Base-by-base conservation (phyloP, 2,888 invertebrate species). In the Ganaspis brasiliensis region DNA sequence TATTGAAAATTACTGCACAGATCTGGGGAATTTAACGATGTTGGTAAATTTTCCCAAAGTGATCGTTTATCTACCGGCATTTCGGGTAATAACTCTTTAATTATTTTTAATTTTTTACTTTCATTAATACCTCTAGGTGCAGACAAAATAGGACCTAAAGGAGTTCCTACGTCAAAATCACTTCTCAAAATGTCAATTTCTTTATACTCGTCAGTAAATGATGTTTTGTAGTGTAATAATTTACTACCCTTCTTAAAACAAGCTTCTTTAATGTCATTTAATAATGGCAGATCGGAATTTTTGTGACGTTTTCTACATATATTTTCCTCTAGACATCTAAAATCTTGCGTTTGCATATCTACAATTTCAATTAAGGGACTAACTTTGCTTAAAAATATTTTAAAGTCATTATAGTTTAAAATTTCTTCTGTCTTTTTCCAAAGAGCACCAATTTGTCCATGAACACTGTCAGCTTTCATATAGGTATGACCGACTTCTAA, bases 21-120 rank as follows among this genome's bases (percentile, higher is more conserved):
- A n/a, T 49, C 49, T 49, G 49, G 12, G 12, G 10, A n/a, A 49
- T 49, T 14, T 49, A 12, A 14, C 2, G 49, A 49, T 49, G 49
- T 49, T 8, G n/a, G 49, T 14, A 49, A n/a, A 49, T 49, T 49
- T 49, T 14, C 49, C 49, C n/a, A 8, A 49, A 49, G 12, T 14
- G n/a, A 49, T 49, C 10, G 49, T 49, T 49, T 49, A 49, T 49
- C 49, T 49, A n/a, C n/a, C 4, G 49, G 49, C 49, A 49, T 49
- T 9, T 14, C 10, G 12, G 49, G 49, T n/a, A 49, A 49, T 49
- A 49, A 49, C 12, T 49, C 49, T 49, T 14, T 8, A 14, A 49
- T n/a, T 14, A 49, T 49, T 49, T 49, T 49, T 12, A n/a, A 9
- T 49, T 49, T 49, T n/a, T 49, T 49, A 9, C 12, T 49, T 8